phyloP scores from a whole-genome alignment of 2,888 invertebrate species.

The Chymomyza amoena region DNA sequence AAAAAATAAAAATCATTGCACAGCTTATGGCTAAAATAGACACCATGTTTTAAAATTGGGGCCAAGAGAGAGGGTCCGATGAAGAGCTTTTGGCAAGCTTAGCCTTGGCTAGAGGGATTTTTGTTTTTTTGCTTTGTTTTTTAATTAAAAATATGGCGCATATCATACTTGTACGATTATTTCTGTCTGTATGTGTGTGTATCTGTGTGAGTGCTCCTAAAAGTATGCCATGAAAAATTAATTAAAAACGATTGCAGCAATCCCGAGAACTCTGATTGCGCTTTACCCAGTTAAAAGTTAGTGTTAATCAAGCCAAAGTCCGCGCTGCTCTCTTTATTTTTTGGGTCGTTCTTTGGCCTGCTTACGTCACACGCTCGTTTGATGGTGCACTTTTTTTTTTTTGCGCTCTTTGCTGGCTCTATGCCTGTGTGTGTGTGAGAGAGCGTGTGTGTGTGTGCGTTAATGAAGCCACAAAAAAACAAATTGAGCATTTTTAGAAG shows the following conservation, averaged over 20 bases:
- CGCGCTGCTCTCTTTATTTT: neutral
- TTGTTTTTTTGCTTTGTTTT: neutral
- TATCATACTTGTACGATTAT: neutral
- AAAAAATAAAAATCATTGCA: neutral
- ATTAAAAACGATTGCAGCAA: slow-evolving; percentile 56
- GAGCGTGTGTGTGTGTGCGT: slow-evolving; percentile 35
- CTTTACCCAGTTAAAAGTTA: neutral
- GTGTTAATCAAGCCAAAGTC: neutral
- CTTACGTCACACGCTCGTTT: neutral
- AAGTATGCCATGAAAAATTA: slow-evolving; percentile 58
- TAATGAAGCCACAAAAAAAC: slow-evolving; percentile 62
- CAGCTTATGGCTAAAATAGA: neutral
- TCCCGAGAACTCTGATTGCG: neutral
- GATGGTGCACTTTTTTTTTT: neutral
- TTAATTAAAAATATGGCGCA: slow-evolving; percentile 9
- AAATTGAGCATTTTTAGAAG: slow-evolving; percentile 34
- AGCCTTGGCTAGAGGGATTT: slow-evolving; percentile 13
- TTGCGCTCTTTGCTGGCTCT: slow-evolving; percentile 3
- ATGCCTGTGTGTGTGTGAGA: neutral
- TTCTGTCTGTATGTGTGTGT: neutral
- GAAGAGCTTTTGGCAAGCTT: neutral
- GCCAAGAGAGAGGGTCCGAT: neutral
- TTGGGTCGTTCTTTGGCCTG: neutral
- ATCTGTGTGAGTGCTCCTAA: neutral
- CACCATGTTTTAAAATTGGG: neutral